Percentiles rank a stretch among this genome's conserved stretches.
phyloP scores from a whole-genome alignment of 2,888 invertebrate genomes.

The Andrena minutula region DNA sequence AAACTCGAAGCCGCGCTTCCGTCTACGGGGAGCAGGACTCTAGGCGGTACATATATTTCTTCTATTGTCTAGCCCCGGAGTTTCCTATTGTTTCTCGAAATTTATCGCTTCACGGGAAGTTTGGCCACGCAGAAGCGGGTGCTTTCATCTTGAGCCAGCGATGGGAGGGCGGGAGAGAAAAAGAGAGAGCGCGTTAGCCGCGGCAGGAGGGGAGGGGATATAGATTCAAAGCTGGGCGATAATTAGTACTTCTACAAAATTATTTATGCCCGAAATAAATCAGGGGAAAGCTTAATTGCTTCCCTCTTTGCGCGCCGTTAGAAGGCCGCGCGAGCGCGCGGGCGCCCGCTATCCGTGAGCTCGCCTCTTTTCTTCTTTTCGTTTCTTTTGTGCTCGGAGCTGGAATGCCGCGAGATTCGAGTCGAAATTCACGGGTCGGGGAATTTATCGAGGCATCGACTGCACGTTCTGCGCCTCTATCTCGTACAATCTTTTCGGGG shows the following conservation, averaged over 20 bases:
- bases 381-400: conserved; percentile 22
- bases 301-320: conserved; percentile 73
- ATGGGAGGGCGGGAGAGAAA: conserved; percentile 21
- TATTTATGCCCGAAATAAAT: conserved; percentile 84
- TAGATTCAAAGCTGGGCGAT: conserved; percentile 78
- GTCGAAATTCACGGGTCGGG: conserved; percentile 34
- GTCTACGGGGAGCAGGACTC: conserved; percentile 67
- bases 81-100: conserved; percentile 84
- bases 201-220: conserved; percentile 58
- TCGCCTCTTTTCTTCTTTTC: conserved; percentile 26
- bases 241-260: conserved; percentile 84
- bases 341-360: conserved; percentile 44
- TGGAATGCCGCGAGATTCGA: conserved; percentile 38
- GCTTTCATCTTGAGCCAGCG: conserved; percentile 80
- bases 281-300: conserved; percentile 83
- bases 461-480: background rate
- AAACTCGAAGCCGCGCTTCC: conserved; percentile 74
- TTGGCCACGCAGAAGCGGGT: conserved; percentile 80
- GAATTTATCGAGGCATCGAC: conserved; percentile 3
- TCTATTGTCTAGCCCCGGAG: conserved; percentile 83
- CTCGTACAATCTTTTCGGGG: background rate
- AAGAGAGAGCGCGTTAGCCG: conserved; percentile 16
- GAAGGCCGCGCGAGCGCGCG: conserved; percentile 62
- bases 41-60: conserved; percentile 80
- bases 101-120: conserved; percentile 84